Percentiles rank a stretch among this genome's conserved stretches.
These are phyloP conservation scores for Calliopum simillimum DNA, from an alignment of 2,888 invertebrate genomes.

Conservation along the genomic window DNA sequence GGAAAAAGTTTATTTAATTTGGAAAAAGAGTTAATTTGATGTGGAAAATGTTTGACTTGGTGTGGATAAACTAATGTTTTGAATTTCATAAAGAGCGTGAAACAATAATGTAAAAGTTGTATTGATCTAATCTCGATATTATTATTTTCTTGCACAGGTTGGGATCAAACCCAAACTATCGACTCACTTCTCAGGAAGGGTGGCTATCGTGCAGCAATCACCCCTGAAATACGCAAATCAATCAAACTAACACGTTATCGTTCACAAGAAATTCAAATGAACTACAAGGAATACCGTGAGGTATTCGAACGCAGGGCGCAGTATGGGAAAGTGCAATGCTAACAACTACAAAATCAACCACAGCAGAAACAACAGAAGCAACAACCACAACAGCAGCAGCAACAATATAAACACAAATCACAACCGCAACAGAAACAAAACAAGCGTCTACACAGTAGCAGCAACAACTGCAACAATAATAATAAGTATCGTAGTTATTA, in stretches of 20 bases:
- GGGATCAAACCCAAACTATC: slow-evolving; percentile 98
- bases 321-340: slow-evolving; percentile 66
- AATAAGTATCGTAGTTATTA: slow-evolving; percentile 30
- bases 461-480: slow-evolving; percentile 23
- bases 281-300: slow-evolving; percentile 82
- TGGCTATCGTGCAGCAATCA: slow-evolving; percentile 92
- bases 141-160: slow-evolving; percentile 74
- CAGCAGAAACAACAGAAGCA: slow-evolving; percentile 13
- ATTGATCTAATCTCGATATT: no score
- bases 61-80: no score
- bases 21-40: no score
- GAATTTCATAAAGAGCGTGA: not conserved
- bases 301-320: slow-evolving; percentile 63
- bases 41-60: no score
- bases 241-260: slow-evolving; percentile 97
- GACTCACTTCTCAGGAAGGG: slow-evolving; percentile 97
- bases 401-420: slow-evolving; percentile 28
- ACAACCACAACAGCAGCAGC: slow-evolving; percentile 34
- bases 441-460: slow-evolving; percentile 3
- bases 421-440: slow-evolving; percentile 6
- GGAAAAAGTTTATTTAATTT: no score
- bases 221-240: slow-evolving; percentile 86
- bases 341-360: slow-evolving; percentile 53
- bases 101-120: no score
- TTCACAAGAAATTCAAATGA: slow-evolving; percentile 93